A percentile compares a stretch with the other conserved stretches of the same genome.
phyloP scores from a whole-genome alignment of 1,140 invertebrate genomes.

The Hycleus cichorii region DNA sequence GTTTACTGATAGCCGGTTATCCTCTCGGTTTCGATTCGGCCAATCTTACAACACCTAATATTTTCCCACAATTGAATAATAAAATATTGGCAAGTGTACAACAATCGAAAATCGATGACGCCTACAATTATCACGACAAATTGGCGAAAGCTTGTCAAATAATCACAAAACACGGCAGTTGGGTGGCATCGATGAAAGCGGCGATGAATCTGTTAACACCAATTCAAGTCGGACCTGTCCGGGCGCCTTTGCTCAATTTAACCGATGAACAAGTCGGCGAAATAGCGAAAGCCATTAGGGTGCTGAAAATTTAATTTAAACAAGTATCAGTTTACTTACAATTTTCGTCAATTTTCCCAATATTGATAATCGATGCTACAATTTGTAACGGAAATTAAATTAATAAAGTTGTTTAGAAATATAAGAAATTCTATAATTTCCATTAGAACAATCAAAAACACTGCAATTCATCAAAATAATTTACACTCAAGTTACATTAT shows the following conservation, averaged over 20 bases:
- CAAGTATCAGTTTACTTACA: too few relatives aligned
- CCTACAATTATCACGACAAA: constrained; percentile 42
- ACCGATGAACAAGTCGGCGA: constrained; percentile 29
- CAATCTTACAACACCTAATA: constrained; percentile 58
- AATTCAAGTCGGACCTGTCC: constrained; percentile 51
- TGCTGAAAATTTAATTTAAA: too few relatives aligned
- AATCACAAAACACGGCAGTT: constrained; percentile 47
- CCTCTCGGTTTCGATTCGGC: constrained; percentile 58
- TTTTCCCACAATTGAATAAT: constrained; percentile 45
- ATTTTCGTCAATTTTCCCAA: too few relatives aligned
- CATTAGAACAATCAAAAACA: too few relatives aligned
- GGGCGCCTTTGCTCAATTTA: constrained; percentile 45
- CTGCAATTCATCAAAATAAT: too few relatives aligned
- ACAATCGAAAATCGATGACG: constrained; percentile 35
- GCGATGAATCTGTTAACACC: constrained; percentile 54
- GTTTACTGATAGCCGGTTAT: constrained; percentile 50
- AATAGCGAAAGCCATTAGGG: constrained; percentile 8
- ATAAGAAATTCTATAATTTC: too few relatives aligned
- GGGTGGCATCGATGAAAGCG: constrained; percentile 59
- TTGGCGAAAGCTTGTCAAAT: constrained; percentile 38
- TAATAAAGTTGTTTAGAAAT: too few relatives aligned
- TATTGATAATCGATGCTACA: too few relatives aligned
- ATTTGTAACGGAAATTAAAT: too few relatives aligned
- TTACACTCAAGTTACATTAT: background rate
- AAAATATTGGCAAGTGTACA: constrained; percentile 41